Evolutionary conservation across 2,888 invertebrate genomes (phyloP).

Genomic region (Phyllotreta striolata): DNA sequence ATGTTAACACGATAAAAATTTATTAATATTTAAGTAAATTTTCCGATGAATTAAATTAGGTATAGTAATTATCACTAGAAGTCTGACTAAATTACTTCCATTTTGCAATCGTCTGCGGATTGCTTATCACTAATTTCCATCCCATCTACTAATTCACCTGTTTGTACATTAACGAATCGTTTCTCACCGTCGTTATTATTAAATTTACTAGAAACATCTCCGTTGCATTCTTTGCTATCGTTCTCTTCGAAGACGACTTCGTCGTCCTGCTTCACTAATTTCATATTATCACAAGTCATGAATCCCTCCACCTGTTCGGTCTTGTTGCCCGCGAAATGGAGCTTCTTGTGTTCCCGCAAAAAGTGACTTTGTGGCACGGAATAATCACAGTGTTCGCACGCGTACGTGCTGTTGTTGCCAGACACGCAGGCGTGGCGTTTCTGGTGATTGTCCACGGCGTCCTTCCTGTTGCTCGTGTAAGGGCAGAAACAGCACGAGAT

Average conservation of each 20-base stretch:
- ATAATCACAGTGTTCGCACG: conserved; percentile 85
- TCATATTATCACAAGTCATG: conserved; percentile 68
- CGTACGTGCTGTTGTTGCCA: conserved; percentile 67
- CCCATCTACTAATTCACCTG: conserved; percentile 57
- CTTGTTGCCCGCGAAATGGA: conserved; percentile 75
- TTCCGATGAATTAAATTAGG: conserved; percentile 45
- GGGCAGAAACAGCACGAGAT: conserved; percentile 82
- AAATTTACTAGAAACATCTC: conserved; percentile 51
- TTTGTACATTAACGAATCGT: conserved; percentile 58
- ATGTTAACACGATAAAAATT: conserved; percentile 50
- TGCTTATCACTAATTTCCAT: conserved; percentile 48
- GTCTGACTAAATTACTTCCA: conserved; percentile 56
- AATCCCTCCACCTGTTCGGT: conserved; percentile 67
- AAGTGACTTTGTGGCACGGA: conserved; percentile 77
- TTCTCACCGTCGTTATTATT: conserved; percentile 59
- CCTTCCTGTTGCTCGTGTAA: conserved; percentile 76
- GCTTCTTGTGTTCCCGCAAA: conserved; percentile 79
- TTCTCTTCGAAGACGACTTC: conserved; percentile 53
- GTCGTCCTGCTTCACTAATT: conserved; percentile 57
- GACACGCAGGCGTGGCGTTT: conserved; percentile 74
- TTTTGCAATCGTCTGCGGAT: conserved; percentile 41
- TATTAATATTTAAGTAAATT: conserved; percentile 47
- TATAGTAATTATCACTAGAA: conserved; percentile 55
- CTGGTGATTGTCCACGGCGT: conserved; percentile 78
- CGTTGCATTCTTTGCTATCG: conserved; percentile 44